These are phyloP conservation scores for Megalurothrips usitatus DNA, from an alignment of 2,888 invertebrate genomes.

Conservation along the genomic window DNA sequence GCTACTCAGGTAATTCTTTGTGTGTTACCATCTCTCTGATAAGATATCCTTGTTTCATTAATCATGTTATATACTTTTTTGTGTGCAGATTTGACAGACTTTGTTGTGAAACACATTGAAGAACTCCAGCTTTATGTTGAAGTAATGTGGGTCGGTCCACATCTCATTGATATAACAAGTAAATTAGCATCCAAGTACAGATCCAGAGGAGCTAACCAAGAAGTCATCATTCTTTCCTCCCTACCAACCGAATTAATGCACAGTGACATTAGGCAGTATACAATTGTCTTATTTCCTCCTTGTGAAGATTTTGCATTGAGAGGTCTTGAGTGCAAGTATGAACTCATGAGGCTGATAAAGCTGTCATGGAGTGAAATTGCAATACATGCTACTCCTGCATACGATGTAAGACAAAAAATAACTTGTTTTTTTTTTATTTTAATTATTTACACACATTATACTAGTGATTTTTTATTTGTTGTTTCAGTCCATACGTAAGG, in stretches of 20 bases:
- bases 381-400: conserved; percentile 50
- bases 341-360: conserved; percentile 63
- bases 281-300: conserved; percentile 58
- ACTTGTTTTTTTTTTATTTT: conserved; percentile 30
- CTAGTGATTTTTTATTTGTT: conserved; percentile 1
- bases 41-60: background rate
- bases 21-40: background rate
- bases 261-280: conserved; percentile 49
- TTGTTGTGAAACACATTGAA: conserved; percentile 58
- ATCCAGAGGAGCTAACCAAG: conserved; percentile 49
- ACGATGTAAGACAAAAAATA: conserved; percentile 43
- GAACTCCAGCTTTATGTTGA: conserved; percentile 58
- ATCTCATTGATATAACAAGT: conserved; percentile 49
- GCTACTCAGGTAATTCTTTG: conserved; percentile 45
- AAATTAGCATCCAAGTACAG: conserved; percentile 42
- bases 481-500: conserved; percentile 47
- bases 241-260: conserved; percentile 58
- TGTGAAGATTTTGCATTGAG: conserved; percentile 50
- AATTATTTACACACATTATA: conserved; percentile 12
- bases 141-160: conserved; percentile 64
- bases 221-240: conserved; percentile 60
- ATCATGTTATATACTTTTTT: conserved; percentile 27
- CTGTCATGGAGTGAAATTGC: conserved; percentile 58
- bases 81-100: conserved; percentile 45
- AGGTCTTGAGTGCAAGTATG: conserved; percentile 58